Base-by-base conservation (phyloP, 2,888 invertebrate genomes). In the Rhingia campestris region DNA sequence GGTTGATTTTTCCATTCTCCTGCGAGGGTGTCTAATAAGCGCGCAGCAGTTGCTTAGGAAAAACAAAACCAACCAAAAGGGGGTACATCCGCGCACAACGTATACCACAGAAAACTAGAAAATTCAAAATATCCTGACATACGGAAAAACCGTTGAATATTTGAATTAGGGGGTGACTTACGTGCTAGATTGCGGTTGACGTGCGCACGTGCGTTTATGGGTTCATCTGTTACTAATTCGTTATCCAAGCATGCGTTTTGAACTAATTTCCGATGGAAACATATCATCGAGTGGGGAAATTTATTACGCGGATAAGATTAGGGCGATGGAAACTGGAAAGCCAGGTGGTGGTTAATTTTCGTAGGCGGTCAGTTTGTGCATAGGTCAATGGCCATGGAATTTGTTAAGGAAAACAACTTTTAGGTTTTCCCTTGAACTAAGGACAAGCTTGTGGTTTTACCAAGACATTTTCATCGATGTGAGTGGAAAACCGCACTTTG, bases 181-280 rank as follows among this genome's bases (percentile, higher is more conserved):
- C 49, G 7, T 32, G 49, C 30, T 74, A 63, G 73, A 30, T 32
- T 41, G 2, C 33, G 81, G 30, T 56, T 30, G 69, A 45, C 49
- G 59, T 32, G 70, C 74, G 59, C 51, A 54, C 69, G 47, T 61
- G 49, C 66, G 9, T 10, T 69, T 47, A 22, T 43, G 39, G 7
- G 32, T 64, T 84, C 84, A 80, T 84, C 84, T 84, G 84, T 80
- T 70, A 75, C 70, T 80, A 84, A 84, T 84, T 84, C 80, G 74
- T 84, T 75, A 84, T 59, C 59, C 56, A 59, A 30, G 43, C 45
- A 54, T 45, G 74, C 10, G 58, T 30, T 59, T 37, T 66, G 66
- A 66, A 80, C 80, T 84, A 84, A 80, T 80, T 84, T 61, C 47
- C 10, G 30, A 43, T 43, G 66, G n/a, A 53, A 51, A 10, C 12